phyloP scores from a whole-genome alignment of 2,888 invertebrate species.

The Entomobrya multifasciata region DNA sequence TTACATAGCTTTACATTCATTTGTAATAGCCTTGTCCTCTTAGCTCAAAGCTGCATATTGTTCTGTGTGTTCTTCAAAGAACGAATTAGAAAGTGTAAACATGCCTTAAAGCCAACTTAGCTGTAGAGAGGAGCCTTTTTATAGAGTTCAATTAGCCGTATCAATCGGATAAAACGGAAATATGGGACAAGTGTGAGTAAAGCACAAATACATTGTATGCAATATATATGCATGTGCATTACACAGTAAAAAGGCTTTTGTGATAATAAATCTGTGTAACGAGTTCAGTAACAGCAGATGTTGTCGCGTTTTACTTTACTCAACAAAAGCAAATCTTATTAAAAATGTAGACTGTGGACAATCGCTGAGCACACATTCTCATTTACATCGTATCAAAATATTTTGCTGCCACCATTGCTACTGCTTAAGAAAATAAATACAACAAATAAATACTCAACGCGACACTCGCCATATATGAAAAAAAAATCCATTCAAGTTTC shows the following conservation, averaged over 20 bases:
- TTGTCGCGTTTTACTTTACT: constrained; percentile 16
- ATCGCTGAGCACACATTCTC: constrained; percentile 22
- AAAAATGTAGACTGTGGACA: constrained; percentile 17
- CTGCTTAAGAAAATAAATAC: neutral
- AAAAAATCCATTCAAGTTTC: neutral
- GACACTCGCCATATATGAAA: constrained; percentile 53
- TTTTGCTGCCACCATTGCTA: constrained; percentile 45
- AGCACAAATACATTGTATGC: neutral
- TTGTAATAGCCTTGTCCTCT: constrained; percentile 22
- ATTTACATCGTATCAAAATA: constrained; percentile 63
- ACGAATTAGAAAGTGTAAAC: constrained; percentile 70
- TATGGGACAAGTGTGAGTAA: constrained; percentile 36
- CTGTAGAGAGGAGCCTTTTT: constrained; percentile 24
- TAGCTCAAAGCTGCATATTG: no score
- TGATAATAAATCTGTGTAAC: constrained; percentile 1
- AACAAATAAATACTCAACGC: constrained; percentile 3
- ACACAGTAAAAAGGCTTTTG: constrained; percentile 10
- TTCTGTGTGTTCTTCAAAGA: constrained; percentile 22
- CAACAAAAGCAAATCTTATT: constrained; percentile 42
- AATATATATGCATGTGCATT: neutral
- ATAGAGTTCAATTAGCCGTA: constrained; percentile 69
- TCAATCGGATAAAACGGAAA: constrained; percentile 69
- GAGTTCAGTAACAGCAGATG: constrained; percentile 56
- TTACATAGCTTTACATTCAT: no score
- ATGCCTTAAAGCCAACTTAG: constrained; percentile 29